These are phyloP conservation scores for Lasaia peninsularis DNA, from an alignment of 1,140 invertebrate genomes.

Conservation along the genomic window DNA sequence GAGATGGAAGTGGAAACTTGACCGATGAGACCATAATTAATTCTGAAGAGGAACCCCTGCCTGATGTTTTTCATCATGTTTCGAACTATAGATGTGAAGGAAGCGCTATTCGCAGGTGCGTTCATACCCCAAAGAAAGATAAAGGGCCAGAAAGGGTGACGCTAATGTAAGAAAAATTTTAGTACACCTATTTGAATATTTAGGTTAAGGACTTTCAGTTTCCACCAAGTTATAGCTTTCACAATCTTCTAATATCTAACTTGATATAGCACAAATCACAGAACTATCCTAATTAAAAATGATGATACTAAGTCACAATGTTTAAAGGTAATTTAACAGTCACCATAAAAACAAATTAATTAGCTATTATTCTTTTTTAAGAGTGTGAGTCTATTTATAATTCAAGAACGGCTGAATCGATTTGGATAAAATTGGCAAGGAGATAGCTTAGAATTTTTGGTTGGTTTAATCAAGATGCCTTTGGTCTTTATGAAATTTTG, in stretches of 20 bases:
- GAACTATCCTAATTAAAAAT: too few species aligned
- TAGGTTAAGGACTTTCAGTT: background rate
- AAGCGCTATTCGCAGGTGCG: slow-evolving; percentile 51
- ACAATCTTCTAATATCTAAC: background rate
- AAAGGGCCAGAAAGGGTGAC: slow-evolving; percentile 54
- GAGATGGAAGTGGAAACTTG: slow-evolving; percentile 64
- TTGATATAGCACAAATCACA: background rate
- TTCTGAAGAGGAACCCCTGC: slow-evolving; percentile 60
- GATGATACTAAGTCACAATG: too few species aligned
- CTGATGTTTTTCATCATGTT: slow-evolving; percentile 64
- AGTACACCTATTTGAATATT: background rate
- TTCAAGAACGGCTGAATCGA: too few species aligned
- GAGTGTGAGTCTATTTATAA: too few species aligned
- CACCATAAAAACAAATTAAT: too few species aligned
- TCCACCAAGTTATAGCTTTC: background rate
- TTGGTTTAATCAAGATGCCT: too few species aligned
- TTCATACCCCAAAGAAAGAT: slow-evolving; percentile 57
- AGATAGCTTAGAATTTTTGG: too few species aligned
- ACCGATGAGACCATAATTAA: slow-evolving; percentile 66
- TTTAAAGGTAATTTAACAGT: too few species aligned
- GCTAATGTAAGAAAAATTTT: slow-evolving; percentile 42
- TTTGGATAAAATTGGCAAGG: too few species aligned
- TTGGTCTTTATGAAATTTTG: too few species aligned
- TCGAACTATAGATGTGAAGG: slow-evolving; percentile 47
- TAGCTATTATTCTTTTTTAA: too few species aligned